A percentile compares a stretch with the other conserved stretches of the same genome.
Conservation (phyloP, 2,888 invertebrate species). For the Athripsodes cinereus region DNA sequence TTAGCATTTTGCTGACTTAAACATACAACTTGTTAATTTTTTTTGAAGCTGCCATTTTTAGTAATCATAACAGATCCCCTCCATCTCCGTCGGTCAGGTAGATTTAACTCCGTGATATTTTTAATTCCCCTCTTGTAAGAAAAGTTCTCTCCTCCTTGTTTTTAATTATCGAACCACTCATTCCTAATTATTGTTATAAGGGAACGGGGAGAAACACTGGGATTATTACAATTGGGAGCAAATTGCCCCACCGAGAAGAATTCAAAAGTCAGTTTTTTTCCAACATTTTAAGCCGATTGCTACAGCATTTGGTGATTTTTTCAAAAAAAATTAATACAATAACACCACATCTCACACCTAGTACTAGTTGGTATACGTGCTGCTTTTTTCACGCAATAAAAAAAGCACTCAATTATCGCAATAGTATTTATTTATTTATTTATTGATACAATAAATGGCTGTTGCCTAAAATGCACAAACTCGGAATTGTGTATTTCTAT, state of each 20-base stretch:
- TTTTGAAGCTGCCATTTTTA: too few species aligned
- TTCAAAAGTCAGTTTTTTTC: slow-evolving; percentile 25
- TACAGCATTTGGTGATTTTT: neutral
- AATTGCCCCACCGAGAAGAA: slow-evolving; percentile 25
- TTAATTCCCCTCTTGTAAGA: slow-evolving; percentile 31
- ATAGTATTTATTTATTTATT: too few species aligned
- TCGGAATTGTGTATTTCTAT: too few species aligned
- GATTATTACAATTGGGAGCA: slow-evolving; percentile 27
- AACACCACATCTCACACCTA: too few species aligned
- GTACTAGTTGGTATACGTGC: too few species aligned
- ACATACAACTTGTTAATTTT: too few species aligned
- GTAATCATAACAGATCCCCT: neutral
- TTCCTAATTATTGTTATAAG: slow-evolving; percentile 57
- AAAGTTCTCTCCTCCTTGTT: slow-evolving; percentile 50
- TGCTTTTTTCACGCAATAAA: too few species aligned
- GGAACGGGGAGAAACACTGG: slow-evolving; percentile 35
- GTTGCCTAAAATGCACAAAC: too few species aligned
- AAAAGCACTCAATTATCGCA: too few species aligned
- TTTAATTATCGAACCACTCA: slow-evolving; percentile 57
- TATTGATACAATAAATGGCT: too few species aligned
- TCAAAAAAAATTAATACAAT: too few species aligned
- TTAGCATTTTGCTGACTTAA: too few species aligned
- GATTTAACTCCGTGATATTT: slow-evolving; percentile 3
- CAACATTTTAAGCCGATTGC: slow-evolving; percentile 14
- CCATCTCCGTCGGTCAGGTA: neutral